Evolutionary conservation across 1,140 invertebrate genomes (phyloP), one percentile per base, ranked within the genome.

Genomic region (Saxidomus purpurata): DNA sequence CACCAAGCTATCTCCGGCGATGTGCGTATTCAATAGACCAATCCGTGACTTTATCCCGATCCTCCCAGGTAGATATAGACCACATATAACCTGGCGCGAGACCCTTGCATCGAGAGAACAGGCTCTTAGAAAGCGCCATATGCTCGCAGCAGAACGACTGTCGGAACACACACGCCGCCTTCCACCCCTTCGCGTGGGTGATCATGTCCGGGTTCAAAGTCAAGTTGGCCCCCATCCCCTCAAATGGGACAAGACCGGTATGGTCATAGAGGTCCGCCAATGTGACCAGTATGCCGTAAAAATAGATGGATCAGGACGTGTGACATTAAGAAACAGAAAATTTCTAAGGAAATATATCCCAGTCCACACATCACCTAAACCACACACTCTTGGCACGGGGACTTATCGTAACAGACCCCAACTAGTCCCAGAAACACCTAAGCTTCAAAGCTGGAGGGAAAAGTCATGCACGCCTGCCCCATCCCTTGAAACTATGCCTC

Each of bases 31-130:
- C 38, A 69, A 83, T 0, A 61, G 80, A 9, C 87, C 90, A 0
- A 89, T 90, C 13, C 25, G 86, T 19, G 89, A 93, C 81, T 91
- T 91, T 43, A 93, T 91, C 11, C 91, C 91, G 19, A 92, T 93
- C 15, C 87, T 49, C 1, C 89, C 89, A 11, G 89, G 89, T 17
- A n/a, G 76, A 31, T 92, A 89, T 61, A 34, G 89, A 55, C 92
- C 89, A 34, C 91, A 91, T 71, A 17, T n/a, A 9, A 93, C 91
- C 3, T 93, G 91, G 91, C 34, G 36, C 1, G 80, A 85, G 6
- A 93, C 91, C 19, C n/a, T 90, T 8, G 19, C 36, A 1, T 13
- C 17, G 17, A 49, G 88, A 8, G 84, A 92, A 49, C 89, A 90
- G 49, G 89, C 92, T 25, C 61, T 93, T 13, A 31, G 86, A 34